Base-by-base conservation (phyloP, 2,113 vertebrate species). In the Podilymbus podiceps region DNA sequence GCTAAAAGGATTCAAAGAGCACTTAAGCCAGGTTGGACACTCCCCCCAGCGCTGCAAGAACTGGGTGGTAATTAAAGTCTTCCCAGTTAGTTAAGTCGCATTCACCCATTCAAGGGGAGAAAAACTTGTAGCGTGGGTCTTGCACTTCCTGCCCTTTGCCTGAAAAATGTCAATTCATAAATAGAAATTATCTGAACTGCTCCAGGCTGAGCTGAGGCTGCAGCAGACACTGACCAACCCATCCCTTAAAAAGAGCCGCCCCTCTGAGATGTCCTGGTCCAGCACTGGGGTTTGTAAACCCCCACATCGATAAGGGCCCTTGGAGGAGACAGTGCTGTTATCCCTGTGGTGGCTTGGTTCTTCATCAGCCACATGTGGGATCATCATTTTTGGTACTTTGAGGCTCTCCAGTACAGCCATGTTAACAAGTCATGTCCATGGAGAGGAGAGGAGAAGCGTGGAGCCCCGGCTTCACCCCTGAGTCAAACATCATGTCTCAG, bases 271-370 rank as follows among this genome's bases (percentile, higher is more conserved):
- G 12, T 21, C 15, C n/a, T 27, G 55, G 17, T 42, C 73, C 28
- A 40, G 60, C 16, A 38, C 0, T 0, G 1, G 67, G 49, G 55
- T 21, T 21, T 84, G 38, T 15, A 53, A 83, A 8, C 7, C 14
- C 30, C 31, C 7, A 1, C 0, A 1, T 7, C 1, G 0, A 17
- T 21, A 46, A 80, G 15, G 14, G 15, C 49, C 49, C 42, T 40
- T 12, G 40, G 30, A 64, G 28, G 12, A 68, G 11, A 33, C 0
- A 3, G 6, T 0, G 0, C 17, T 42, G 11, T 22, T 67, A 31
- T 11, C n/a, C 28, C 47, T 27, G 28, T 1, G 5, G 7, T 55
- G 18, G 6, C 18, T 69, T 31, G 35, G 22, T 8, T 74, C 20
- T 59, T 68, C 44, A 15, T 17, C 49, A 49, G 40, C 33, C 50